These are phyloP conservation scores for Furcifer pardalis DNA, from an alignment of 2,797 vertebrate genomes.

Conservation along the genomic window DNA sequence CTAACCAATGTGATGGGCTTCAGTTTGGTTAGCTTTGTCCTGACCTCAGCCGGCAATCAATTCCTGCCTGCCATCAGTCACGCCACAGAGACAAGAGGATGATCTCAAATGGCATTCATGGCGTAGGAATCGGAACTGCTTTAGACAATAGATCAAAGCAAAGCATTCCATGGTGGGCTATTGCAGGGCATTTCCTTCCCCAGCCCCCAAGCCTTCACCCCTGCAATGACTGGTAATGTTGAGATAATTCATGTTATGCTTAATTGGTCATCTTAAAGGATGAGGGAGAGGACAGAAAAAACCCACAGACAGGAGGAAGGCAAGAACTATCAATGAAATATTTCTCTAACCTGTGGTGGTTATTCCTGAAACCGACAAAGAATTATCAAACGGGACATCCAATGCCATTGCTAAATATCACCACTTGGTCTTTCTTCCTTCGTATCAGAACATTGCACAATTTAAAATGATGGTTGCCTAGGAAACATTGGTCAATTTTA, in stretches of 20 bases:
- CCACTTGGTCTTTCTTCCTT: too few species aligned
- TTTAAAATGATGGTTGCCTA: too few species aligned
- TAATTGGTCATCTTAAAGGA: constrained; percentile 49
- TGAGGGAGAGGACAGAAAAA: constrained; percentile 21
- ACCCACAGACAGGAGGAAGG: background rate
- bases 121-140: constrained; percentile 53
- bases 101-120: constrained; percentile 54
- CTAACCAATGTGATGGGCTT: background rate
- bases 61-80: constrained; percentile 47
- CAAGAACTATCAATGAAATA: constrained; percentile 5
- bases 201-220: constrained; percentile 50
- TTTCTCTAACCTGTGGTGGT: fast-evolving
- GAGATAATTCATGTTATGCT: constrained; percentile 58
- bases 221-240: constrained; percentile 58
- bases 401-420: fast-evolving
- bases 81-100: constrained; percentile 28
- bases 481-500: too few species aligned
- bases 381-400: background rate
- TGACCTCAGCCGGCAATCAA: constrained; percentile 54
- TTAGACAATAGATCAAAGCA: constrained; percentile 39
- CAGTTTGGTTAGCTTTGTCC: background rate
- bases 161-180: constrained; percentile 50
- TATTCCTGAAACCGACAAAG: constrained; percentile 1
- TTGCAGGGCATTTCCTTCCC: constrained; percentile 40
- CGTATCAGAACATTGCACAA: too few species aligned